Evolutionary conservation across 2,888 invertebrate species (phyloP).

Genomic region (Drosophila heteroneura): DNA sequence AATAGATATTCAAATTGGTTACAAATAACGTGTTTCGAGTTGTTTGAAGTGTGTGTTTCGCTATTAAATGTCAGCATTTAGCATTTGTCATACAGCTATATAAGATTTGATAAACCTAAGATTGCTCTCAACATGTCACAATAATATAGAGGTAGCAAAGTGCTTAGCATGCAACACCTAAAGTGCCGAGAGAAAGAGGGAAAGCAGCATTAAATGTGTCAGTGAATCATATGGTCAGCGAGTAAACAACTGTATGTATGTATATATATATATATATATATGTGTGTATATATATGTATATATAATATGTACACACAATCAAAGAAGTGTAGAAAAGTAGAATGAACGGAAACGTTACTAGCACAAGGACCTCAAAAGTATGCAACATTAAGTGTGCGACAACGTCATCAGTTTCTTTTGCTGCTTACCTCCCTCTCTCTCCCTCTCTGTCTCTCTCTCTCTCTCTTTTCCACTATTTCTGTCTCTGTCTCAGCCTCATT

Average conservation of each 20-base stretch:
- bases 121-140: not conserved
- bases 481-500: not conserved
- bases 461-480: not conserved
- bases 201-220: not conserved
- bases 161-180: not conserved
- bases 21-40: not conserved
- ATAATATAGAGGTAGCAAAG: not conserved
- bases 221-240: not conserved
- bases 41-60: too few relatives aligned
- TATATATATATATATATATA: not conserved
- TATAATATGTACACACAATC: constrained; percentile 9
- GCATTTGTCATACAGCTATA: not conserved
- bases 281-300: not conserved
- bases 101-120: not conserved
- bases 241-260: not conserved
- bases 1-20: not conserved
- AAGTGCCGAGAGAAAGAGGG: not conserved
- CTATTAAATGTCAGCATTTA: not conserved
- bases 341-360: constrained; percentile 78
- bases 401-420: constrained; percentile 42
- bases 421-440: not conserved
- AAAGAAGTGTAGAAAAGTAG: constrained; percentile 58
- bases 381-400: constrained; percentile 74
- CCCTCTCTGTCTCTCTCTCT: not conserved
- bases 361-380: constrained; percentile 79